Base-by-base conservation (phyloP, 2,888 invertebrate genomes). In the Electrophaes corylata region DNA sequence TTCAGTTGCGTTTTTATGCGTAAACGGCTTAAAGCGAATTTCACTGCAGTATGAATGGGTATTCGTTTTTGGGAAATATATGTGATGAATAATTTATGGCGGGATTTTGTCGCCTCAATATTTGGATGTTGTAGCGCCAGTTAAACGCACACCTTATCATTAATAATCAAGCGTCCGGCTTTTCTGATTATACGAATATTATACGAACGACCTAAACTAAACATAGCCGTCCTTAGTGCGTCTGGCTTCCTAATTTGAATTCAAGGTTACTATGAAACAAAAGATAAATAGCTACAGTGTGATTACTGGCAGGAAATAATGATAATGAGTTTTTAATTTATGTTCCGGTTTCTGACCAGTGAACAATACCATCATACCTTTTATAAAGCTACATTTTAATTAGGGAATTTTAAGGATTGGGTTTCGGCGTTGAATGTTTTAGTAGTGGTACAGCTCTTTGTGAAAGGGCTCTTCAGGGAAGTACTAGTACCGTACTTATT, bases 1-100 rank as follows among this genome's bases (percentile, higher is more conserved):
- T 61, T 62, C 56, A 51, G 58, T 54, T 56, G 43, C 52, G 53
- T 49, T 56, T 60, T 59, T 59, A 33, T 35, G 23, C 48, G 45
- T 61, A 59, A 59, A 55, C 51, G 41, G 41, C 47, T 51, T 26
- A 10, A 23, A 18, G 39, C 8, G 20, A 14, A 23, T 37, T 49
- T 35, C 4, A 20, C 43, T 50, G 35, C 33, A n/a, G 31, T 41
- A 50, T 41, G 39, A 26, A 49, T 18, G 48, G 19, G n/a, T 23
- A 18, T 26, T 20, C 5, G 19, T 23, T 23, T 47, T 37, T 3
- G 23, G 16, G 19, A 12, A 26, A 16, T n/a, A 6, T 45, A 4
- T 23, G 3, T 16, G 16, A 23, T 26, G 26, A 26, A 31, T 31
- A n/a, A 6, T 26, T 26, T 26, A 6, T 10, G 26, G 26, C 10